Evolutionary conservation across 1,140 invertebrate species (phyloP), one percentile per base, ranked within the genome.

Genomic region (Arctopsyche grandis): DNA sequence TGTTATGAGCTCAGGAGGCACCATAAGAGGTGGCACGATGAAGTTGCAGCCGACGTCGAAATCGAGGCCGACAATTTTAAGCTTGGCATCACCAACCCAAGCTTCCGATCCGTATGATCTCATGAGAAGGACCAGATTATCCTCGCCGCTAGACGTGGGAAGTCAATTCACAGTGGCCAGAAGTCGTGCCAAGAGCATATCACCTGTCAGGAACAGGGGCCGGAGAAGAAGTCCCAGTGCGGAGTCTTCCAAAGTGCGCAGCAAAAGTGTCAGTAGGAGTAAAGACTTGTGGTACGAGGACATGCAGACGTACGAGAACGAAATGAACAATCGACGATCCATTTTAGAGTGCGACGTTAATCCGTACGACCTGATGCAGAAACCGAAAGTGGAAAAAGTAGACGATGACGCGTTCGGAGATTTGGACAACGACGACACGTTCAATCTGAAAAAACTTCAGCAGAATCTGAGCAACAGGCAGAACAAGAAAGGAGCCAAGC

Each of bases 291-390:
- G 84, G 87, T 84, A 87, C 58, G 88, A 90, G 86, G 85, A 87
- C 84, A 74, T 89, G 88, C 52, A 87, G 84, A 83, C 88, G 12
- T 84, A 83, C 81, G 75, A 90, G 48, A 91, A 87, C 79, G 88
- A 91, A 29, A 85, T 88, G 16, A 89, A 90, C 76, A 90, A 82
- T 83, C 88, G 84, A 16, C 90, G 91, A 66, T 95, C 94, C 19
- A 96, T 96, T 79, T 87, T 97, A 14, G 93, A 95, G 83, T 95
- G 94, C 85, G 91, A 95, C 84, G 93, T 96, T 12, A 96, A 95
- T 86, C 94, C 95, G 5, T 96, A 96, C 83, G 93, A 95, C 69
- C 86, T 97, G 79, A 91, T 96, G 71, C 91, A 91, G 79, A 85
- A 85, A 76, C 84, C 84, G 69, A 85, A 85, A 63, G 43, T 78